Evolutionary conservation across 2,888 invertebrate species (phyloP).

Genomic region (Cetonia aurata): DNA sequence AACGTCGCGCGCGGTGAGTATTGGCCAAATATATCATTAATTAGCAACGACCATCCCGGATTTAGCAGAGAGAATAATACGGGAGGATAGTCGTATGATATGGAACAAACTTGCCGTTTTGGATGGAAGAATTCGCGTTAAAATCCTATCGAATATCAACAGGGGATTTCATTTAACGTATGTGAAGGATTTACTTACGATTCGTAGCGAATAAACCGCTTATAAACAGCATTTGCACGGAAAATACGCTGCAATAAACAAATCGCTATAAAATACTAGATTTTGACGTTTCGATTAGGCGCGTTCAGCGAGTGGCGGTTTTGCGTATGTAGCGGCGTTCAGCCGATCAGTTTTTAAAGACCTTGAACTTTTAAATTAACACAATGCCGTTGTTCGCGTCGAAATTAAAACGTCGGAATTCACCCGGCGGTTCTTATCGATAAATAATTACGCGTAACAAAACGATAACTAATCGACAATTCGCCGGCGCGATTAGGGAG

Average conservation of each 20-base stretch:
- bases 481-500: constrained; percentile 8
- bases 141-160: not conserved
- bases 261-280: constrained; percentile 27
- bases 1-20: constrained; percentile 11
- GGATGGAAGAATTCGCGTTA: not conserved
- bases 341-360: constrained; percentile 1
- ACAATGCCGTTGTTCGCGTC: constrained; percentile 14
- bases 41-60: constrained; percentile 14
- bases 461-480: constrained; percentile 32
- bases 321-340: constrained; percentile 5
- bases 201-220: constrained; percentile 4
- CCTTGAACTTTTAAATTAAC: constrained; percentile 30
- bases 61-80: constrained; percentile 12
- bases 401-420: constrained; percentile 1
- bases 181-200: constrained; percentile 25
- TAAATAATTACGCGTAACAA: constrained; percentile 22
- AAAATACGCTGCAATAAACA: constrained; percentile 27
- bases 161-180: not conserved
- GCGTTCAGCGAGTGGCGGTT: constrained; percentile 15
- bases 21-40: constrained; percentile 11
- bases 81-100: constrained; percentile 20
- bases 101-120: constrained; percentile 4
- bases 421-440: constrained; percentile 18
- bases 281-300: constrained; percentile 28
- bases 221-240: constrained; percentile 32